Conservation (phyloP, 2,113 vertebrate species). For the Struthio camelus region DNA sequence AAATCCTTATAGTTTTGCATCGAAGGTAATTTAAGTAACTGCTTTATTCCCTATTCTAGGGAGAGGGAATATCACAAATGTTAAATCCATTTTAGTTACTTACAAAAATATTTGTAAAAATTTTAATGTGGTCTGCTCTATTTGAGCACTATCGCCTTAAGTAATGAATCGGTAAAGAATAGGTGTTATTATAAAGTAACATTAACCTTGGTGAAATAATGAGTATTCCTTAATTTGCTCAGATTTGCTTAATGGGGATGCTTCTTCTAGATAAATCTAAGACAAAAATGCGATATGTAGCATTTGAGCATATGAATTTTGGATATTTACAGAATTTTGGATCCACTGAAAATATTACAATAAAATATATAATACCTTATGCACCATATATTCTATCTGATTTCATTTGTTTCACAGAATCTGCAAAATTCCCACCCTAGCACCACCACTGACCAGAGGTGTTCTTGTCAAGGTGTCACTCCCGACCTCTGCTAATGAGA, state of each 20-base stretch:
- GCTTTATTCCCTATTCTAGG: constrained; percentile 10
- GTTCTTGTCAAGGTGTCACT: background rate
- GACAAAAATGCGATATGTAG: background rate
- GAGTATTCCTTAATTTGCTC: background rate
- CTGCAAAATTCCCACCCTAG: background rate
- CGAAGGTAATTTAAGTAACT: constrained; percentile 6
- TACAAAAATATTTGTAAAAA: constrained; percentile 40
- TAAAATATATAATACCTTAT: background rate
- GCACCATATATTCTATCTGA: background rate
- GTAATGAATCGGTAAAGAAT: constrained; percentile 47
- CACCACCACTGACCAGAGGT: background rate
- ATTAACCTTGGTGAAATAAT: constrained; percentile 5
- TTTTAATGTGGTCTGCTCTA: constrained; percentile 25
- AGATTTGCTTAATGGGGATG: background rate
- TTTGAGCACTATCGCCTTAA: background rate
- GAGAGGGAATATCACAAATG: constrained; percentile 20
- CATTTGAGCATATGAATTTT: background rate
- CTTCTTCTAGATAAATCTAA: background rate
- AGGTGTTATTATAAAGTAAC: constrained; percentile 27
- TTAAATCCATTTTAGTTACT: constrained; percentile 33
- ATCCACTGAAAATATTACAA: background rate
- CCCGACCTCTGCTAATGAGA: accelerated
- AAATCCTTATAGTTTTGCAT: background rate
- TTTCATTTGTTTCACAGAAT: background rate
- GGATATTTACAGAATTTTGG: background rate